phyloP scores from a whole-genome alignment of 2,888 invertebrate species.

The Atrina japonica region DNA sequence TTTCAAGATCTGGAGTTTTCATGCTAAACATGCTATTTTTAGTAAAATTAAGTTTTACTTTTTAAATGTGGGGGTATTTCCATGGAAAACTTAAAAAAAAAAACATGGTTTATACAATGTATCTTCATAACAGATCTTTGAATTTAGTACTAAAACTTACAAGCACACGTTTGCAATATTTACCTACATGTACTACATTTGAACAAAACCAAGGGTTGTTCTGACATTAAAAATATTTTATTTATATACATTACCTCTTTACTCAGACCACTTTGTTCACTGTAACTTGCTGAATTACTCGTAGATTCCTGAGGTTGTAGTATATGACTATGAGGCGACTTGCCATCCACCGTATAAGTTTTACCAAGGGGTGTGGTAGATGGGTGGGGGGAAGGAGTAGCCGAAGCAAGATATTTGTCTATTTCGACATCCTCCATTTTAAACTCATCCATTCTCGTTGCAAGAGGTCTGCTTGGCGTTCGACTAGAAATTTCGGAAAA shows the following conservation, averaged over 20 bases:
- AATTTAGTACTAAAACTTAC: too few species aligned
- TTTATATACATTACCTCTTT: slow-evolving; percentile 16
- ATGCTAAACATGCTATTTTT: too few species aligned
- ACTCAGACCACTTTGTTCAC: neutral
- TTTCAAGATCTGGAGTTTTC: too few species aligned
- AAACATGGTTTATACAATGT: too few species aligned
- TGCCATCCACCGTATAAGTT: slow-evolving; percentile 25
- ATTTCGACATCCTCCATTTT: slow-evolving; percentile 58
- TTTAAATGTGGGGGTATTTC: too few species aligned
- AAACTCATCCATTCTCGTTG: slow-evolving; percentile 49
- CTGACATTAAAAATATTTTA: too few species aligned
- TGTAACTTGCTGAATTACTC: neutral
- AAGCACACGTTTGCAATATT: too few species aligned
- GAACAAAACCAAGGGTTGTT: too few species aligned
- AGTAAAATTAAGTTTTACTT: too few species aligned
- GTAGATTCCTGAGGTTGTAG: slow-evolving; percentile 1
- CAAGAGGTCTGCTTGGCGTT: slow-evolving; percentile 58
- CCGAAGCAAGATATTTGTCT: slow-evolving; percentile 59
- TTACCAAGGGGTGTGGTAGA: slow-evolving; percentile 14
- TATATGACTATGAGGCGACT: slow-evolving; percentile 18
- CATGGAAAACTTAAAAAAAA: too few species aligned
- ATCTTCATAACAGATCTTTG: too few species aligned
- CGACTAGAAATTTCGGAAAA: slow-evolving; percentile 49
- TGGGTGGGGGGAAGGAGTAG: slow-evolving; percentile 53
- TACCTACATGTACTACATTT: too few species aligned